These are phyloP conservation scores for Lamellibrachia columna DNA, from an alignment of 2,888 invertebrate genomes.

Conservation along the genomic window DNA sequence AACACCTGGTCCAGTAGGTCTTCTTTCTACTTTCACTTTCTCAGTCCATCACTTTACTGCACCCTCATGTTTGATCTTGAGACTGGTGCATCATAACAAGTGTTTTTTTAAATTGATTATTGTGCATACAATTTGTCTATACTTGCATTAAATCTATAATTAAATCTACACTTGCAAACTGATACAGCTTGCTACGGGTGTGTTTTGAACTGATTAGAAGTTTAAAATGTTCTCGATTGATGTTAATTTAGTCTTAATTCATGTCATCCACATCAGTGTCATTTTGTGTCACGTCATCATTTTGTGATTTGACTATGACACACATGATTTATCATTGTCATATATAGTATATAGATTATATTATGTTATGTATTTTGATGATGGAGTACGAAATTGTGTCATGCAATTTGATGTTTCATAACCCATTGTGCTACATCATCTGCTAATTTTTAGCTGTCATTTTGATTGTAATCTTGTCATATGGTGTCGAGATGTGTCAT, in stretches of 20 bases:
- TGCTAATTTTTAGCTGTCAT: neutral
- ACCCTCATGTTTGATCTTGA: neutral
- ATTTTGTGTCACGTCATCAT: too few species aligned
- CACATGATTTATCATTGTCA: neutral
- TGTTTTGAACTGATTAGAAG: too few species aligned
- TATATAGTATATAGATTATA: neutral
- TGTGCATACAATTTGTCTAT: too few species aligned
- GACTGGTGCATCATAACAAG: neutral
- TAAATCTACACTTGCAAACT: too few species aligned
- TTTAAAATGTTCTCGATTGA: too few species aligned
- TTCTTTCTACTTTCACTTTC: neutral
- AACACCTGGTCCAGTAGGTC: constrained; percentile 52
- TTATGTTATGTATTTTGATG: neutral
- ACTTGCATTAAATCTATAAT: too few species aligned
- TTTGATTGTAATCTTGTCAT: neutral
- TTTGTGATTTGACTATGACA: too few species aligned
- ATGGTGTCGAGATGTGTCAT: neutral
- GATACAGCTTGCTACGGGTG: too few species aligned
- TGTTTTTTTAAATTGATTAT: too few species aligned
- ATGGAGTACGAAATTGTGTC: neutral
- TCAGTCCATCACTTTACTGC: neutral
- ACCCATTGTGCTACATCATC: neutral
- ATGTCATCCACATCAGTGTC: too few species aligned
- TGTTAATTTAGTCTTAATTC: too few species aligned
- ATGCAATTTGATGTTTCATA: neutral